phyloP scores from a whole-genome alignment of 2,888 invertebrate species.

The Nysson spinosus region DNA sequence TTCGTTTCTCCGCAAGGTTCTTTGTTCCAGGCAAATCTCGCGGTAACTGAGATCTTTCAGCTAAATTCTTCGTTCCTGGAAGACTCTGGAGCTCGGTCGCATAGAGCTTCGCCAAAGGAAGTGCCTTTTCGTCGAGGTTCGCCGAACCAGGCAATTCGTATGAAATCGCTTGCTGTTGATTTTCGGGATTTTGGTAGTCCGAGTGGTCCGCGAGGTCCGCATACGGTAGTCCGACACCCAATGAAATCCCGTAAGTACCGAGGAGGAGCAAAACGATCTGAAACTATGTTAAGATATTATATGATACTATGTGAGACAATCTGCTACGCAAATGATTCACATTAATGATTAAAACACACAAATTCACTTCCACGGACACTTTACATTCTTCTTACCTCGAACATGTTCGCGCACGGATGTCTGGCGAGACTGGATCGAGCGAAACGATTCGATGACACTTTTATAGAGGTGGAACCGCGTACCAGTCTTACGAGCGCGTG shows the following conservation, averaged over 20 bases:
- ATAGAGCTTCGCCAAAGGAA: constrained; percentile 59
- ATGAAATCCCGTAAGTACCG: constrained; percentile 42
- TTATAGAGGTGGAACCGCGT: constrained; percentile 60
- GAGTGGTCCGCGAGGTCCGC: constrained; percentile 11
- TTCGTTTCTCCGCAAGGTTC: constrained; percentile 65
- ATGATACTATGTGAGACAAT: no score
- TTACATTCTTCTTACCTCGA: constrained; percentile 72
- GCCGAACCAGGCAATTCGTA: constrained; percentile 57
- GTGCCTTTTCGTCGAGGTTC: constrained; percentile 64
- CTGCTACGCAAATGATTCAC: no score
- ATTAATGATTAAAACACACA: no score
- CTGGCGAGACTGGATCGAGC: constrained; percentile 64
- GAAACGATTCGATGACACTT: constrained; percentile 59
- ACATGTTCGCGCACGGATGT: constrained; percentile 63
- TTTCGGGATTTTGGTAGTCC: constrained; percentile 33
- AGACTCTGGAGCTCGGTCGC: constrained; percentile 5
- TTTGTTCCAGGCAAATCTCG: constrained; percentile 50
- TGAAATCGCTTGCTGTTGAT: constrained; percentile 54
- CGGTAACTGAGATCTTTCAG: constrained; percentile 53
- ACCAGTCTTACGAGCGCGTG: background rate
- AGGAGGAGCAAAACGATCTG: constrained; percentile 60
- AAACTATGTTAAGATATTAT: no score
- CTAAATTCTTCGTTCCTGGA: constrained; percentile 48
- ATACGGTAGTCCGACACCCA: constrained; percentile 30
- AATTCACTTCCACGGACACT: no score